phyloP scores from a whole-genome alignment of 2,797 vertebrate species.

The Saxicola maurus region DNA sequence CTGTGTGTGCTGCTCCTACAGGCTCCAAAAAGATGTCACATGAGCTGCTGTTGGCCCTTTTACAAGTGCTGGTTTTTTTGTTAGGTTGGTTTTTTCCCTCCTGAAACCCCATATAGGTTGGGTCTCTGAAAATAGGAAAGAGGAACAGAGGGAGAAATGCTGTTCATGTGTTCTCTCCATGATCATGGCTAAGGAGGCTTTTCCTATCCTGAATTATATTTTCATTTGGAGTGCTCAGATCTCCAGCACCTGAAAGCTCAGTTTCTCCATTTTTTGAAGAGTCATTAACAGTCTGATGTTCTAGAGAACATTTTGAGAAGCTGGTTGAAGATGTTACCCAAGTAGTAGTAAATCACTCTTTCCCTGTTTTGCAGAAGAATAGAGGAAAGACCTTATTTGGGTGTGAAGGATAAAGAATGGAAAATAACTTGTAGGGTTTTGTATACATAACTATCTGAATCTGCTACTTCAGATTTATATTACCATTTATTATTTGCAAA shows the following conservation, averaged over 20 bases:
- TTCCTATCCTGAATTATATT: background rate
- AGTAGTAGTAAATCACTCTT: background rate
- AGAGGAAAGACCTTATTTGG: accelerated
- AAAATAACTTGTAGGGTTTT: background rate
- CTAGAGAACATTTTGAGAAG: background rate
- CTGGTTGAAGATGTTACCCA: background rate
- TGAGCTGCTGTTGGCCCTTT: background rate
- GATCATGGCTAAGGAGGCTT: background rate
- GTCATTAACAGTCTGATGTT: background rate
- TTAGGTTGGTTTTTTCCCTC: background rate
- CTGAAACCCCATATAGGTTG: accelerated
- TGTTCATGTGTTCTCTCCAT: background rate
- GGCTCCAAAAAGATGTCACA: background rate
- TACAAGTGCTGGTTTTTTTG: too few relatives aligned
- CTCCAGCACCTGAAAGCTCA: background rate
- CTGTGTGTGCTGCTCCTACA: background rate
- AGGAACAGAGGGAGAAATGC: background rate
- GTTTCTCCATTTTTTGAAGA: background rate
- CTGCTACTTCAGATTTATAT: background rate
- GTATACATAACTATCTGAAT: background rate
- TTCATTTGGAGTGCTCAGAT: background rate
- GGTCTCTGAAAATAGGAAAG: background rate
- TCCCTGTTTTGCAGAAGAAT: background rate
- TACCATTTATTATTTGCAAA: background rate
- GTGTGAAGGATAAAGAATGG: background rate